phyloP scores from a whole-genome alignment of 1,140 invertebrate species.

The Cephus cinctus region DNA sequence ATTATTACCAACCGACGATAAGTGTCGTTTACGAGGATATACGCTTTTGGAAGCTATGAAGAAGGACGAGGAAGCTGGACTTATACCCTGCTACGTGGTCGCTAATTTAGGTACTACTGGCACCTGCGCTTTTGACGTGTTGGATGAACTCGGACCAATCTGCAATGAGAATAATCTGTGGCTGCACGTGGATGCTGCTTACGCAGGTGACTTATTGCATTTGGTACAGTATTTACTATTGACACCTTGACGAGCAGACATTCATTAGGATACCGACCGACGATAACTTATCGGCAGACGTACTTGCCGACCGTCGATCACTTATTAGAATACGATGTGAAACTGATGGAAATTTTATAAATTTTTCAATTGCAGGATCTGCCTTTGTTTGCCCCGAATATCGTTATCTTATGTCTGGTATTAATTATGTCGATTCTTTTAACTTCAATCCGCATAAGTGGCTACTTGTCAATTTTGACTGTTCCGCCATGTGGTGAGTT shows the following conservation, averaged over 20 bases:
- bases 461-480: constrained; percentile 90
- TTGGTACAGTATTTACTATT: too few relatives aligned
- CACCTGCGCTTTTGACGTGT: constrained; percentile 88
- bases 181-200: constrained; percentile 89
- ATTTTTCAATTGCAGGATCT: constrained; percentile 65
- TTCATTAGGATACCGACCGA: too few relatives aligned
- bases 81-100: constrained; percentile 79
- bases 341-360: too few relatives aligned
- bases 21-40: constrained; percentile 73
- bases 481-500: constrained; percentile 75
- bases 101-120: constrained; percentile 90
- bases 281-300: too few relatives aligned
- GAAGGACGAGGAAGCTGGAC: constrained; percentile 69
- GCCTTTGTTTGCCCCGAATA: constrained; percentile 91
- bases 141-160: constrained; percentile 78
- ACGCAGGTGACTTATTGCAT: constrained; percentile 73
- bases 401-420: constrained; percentile 73
- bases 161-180: constrained; percentile 76
- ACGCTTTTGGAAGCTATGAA: constrained; percentile 73
- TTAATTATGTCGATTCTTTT: constrained; percentile 82
- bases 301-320: too few relatives aligned
- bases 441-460: constrained; percentile 94
- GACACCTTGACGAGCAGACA: too few relatives aligned
- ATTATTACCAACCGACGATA: constrained; percentile 73
- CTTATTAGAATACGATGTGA: too few relatives aligned